A percentile compares a stretch with the other conserved stretches of the same genome.
Evolutionary conservation across 2,797 vertebrate species (phyloP).

Genomic region (Pipistrellus nathusii): DNA sequence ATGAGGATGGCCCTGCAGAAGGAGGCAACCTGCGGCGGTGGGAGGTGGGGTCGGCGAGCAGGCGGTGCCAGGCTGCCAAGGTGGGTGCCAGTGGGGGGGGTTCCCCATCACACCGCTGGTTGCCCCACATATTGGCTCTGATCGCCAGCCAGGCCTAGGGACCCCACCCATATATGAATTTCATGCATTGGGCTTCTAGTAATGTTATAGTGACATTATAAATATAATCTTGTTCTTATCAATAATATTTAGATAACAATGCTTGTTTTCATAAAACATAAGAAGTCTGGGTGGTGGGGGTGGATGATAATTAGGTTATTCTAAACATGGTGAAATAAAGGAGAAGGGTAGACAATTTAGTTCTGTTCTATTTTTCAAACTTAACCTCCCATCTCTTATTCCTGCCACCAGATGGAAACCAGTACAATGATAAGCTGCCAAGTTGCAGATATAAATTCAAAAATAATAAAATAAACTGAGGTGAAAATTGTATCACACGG

Average conservation of each 20-base stretch:
- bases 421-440: conserved; percentile 50
- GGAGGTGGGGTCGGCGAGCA: no score
- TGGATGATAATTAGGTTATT: not conserved
- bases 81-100: no score
- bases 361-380: not conserved
- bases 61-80: no score
- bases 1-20: no score
- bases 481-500: not conserved
- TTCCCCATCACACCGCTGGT: no score
- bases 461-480: conserved; percentile 36
- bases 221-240: not conserved
- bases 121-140: no score
- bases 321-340: conserved; percentile 12
- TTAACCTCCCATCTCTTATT: conserved; percentile 8
- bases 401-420: conserved; percentile 67
- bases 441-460: not conserved
- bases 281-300: not conserved
- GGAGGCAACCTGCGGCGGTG: no score
- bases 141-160: no score
- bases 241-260: conserved; percentile 8
- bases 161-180: no score
- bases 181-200: no score
- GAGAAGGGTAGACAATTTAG: not conserved
- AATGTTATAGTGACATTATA: conserved; percentile 1
- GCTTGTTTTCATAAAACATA: conserved; percentile 2